Base-by-base conservation (phyloP, 2,888 invertebrate genomes). In the Xylocampa areola region DNA sequence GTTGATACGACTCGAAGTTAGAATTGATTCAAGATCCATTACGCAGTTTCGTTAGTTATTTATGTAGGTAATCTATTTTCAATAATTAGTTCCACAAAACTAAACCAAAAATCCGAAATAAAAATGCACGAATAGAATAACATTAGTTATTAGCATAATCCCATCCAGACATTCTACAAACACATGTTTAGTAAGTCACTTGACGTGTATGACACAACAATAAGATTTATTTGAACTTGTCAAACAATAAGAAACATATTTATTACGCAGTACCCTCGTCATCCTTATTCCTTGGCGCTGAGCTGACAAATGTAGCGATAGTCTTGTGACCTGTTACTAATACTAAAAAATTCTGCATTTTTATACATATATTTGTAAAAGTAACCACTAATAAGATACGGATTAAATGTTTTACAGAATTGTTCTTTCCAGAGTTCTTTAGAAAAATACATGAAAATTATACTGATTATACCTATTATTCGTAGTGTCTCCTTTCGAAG, bases 191-290 rank as follows among this genome's bases (percentile, higher is more conserved):
- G 23, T 25, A 14, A 23, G 7, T 16, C 14, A 23, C 4, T 19
- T n/a, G n/a, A 54, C 14, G 11, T 47, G 10, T 19, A 27, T 11
- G 6, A 37, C 19, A 48, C 14, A 37, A 37, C 32, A 43, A 43
- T 36, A 37, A 6, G 16, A 36, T 53, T 36, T 13, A 17, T 57
- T 41, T 23, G 10, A 33, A 48, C n/a, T 6, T 49, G 23, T 25
- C 48, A 49, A 54, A 44, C 48, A 35, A 35, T 43, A 44, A 44
- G 13, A 30, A 48, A 61, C 19, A 35, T 37, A 43, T 40, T 53
- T 39, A 43, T 29, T 21, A 39, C 8, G 10, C 7, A 50, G 30
- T 33, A 64, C 67, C 70, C 58, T 61, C 33, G 58, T 61, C 70
- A 53, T 13, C 10, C 14, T 4, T 7, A 37, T 10, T 50, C 37